Conservation (phyloP, 2,888 invertebrate genomes). For the Dusona sp. region DNA sequence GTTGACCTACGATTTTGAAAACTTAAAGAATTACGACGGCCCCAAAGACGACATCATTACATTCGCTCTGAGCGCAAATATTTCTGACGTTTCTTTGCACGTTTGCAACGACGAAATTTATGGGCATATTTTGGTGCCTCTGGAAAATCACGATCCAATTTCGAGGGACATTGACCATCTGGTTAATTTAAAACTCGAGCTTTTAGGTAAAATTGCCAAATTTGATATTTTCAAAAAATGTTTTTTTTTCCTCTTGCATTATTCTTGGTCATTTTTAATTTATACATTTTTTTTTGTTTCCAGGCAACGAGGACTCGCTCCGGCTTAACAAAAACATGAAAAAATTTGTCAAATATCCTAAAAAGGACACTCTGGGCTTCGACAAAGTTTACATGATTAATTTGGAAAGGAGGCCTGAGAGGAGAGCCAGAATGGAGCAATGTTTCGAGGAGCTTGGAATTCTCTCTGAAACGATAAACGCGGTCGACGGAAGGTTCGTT, state of each 20-base stretch:
- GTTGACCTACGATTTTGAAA: constrained; percentile 91
- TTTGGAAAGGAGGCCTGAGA: constrained; percentile 92
- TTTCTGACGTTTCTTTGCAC: constrained; percentile 89
- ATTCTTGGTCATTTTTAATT: background rate
- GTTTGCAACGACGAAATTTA: constrained; percentile 93
- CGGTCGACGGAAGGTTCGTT: constrained; percentile 95
- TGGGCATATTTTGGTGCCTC: constrained; percentile 93
- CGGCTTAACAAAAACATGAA: constrained; percentile 78
- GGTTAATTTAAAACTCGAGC: constrained; percentile 89
- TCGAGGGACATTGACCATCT: constrained; percentile 90
- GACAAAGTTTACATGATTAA: constrained; percentile 97
- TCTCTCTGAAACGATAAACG: constrained; percentile 90
- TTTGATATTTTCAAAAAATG: constrained; percentile 34
- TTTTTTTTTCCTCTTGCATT: background rate
- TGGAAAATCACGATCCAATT: constrained; percentile 89
- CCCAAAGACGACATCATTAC: constrained; percentile 96
- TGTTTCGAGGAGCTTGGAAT: constrained; percentile 94
- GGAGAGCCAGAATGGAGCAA: constrained; percentile 91
- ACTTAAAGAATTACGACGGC: constrained; percentile 88
- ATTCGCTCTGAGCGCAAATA: constrained; percentile 93
- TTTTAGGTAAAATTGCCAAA: constrained; percentile 41
- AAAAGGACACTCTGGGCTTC: constrained; percentile 89
- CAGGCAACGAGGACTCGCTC: constrained; percentile 81
- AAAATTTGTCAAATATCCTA: constrained; percentile 82
- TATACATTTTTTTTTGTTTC: background rate